phyloP scores from a whole-genome alignment of 2,888 invertebrate species.

The Ommatoiulus sabulosus region DNA sequence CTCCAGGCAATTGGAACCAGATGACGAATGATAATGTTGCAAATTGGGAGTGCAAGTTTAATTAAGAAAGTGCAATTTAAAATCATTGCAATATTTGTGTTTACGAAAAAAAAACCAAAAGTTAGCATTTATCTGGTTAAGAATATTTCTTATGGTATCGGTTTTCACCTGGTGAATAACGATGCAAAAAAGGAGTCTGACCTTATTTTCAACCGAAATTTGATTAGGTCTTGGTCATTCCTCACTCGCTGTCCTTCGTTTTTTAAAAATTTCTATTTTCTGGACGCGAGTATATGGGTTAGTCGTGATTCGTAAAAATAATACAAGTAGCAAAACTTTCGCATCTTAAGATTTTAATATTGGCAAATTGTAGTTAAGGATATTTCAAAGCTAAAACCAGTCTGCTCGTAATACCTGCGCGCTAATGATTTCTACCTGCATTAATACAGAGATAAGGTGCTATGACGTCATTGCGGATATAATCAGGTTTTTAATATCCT shows the following conservation, averaged over 20 bases:
- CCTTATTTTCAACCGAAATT: constrained; percentile 17
- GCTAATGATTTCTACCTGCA: constrained; percentile 7
- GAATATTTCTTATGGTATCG: not conserved
- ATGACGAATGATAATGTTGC: not conserved
- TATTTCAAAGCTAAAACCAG: not conserved
- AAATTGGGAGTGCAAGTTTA: not conserved
- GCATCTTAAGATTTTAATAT: not conserved
- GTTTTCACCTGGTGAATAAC: not conserved
- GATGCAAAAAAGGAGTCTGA: not conserved
- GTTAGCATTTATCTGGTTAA: not conserved
- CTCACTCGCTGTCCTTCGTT: not conserved
- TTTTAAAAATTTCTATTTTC: not conserved
- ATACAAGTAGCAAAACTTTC: not conserved
- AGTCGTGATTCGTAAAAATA: not conserved
- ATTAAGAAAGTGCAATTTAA: not conserved
- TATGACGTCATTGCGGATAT: not conserved
- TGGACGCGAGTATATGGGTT: not conserved
- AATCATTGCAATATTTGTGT: not conserved
- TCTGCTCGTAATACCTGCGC: not conserved
- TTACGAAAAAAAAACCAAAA: not conserved
- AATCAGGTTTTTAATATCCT: constrained; percentile 27
- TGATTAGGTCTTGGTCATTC: constrained; percentile 36
- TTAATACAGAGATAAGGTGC: not conserved
- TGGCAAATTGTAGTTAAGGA: not conserved
- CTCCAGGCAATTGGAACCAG: not conserved